Evolutionary conservation across 2,888 invertebrate species (phyloP), one percentile per base, ranked within the genome.

Genomic region (Tenthredo amoena): DNA sequence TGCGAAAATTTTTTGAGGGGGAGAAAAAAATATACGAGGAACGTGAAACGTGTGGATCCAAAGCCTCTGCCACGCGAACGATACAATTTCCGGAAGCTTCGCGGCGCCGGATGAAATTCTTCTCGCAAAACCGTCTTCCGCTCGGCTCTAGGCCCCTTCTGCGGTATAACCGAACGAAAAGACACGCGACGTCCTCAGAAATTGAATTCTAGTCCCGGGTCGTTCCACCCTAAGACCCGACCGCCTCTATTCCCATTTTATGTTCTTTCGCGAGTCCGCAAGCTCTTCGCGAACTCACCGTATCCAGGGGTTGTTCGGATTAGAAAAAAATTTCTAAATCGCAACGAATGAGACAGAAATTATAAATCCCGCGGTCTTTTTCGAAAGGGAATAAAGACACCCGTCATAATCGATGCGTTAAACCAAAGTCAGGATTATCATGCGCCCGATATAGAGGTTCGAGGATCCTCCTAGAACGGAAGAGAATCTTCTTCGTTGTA

Each of bases 81-180:
- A 77, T 77, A 55, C 77, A 77, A 77, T 77, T 77, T 77, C 77
- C 77, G 77, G n/a, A 77, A 55, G 50, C 50, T 50, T 31, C 55
- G 77, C 34, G 18, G 77, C 5, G 55, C 34, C 77, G 40, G 50
- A 21, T 34, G 40, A 21, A 55, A 31, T 55, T 55, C 34, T 74
- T 74, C 43, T 74, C 43, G 40, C n/a, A 18, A 37, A 72, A 37
- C 37, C 72, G 21, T 72, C 40, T 72, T 72, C 40, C 40, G 37
- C 37, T 10, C 62, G 6, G 12, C 12, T 26, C 62, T 21, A 62
- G 12, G 3, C 7, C 12, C 21, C 10, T 43, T 21, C 26, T 43
- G 43, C n/a, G 7, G 43, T 15, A 31, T 10, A 72, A 37, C 1
- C 7, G 55, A 77, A 55, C 31, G 9, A 55, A 31, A 40, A 77